A percentile compares a stretch with the other conserved stretches of the same genome.
Conservation (phyloP, 2,113 vertebrate species). For the Pterocles orientalis region DNA sequence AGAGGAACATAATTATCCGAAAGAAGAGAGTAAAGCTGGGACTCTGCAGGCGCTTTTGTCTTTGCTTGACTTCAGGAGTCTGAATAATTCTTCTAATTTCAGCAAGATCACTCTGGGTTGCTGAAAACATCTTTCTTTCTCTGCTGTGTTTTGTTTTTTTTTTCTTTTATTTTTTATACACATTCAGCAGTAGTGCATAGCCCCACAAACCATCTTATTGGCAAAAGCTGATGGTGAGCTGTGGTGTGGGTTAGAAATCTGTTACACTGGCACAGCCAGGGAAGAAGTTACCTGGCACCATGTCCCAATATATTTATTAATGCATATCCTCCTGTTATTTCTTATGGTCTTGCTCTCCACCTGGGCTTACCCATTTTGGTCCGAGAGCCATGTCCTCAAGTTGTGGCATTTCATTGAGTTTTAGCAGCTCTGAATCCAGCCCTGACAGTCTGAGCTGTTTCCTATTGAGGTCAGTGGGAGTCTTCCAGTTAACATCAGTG, state of each 20-base stretch:
- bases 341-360: background rate
- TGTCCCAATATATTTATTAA: background rate
- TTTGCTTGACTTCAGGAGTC: background rate
- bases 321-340: background rate
- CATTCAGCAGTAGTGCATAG: background rate
- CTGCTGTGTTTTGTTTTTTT: too few relatives aligned
- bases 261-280: background rate
- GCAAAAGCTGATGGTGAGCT: background rate
- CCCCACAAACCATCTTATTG: accelerated
- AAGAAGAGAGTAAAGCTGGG: background rate
- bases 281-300: background rate
- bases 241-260: background rate
- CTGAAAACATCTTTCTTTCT: background rate
- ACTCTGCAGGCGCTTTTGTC: background rate
- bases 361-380: background rate
- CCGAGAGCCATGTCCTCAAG: background rate
- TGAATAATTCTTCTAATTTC: background rate
- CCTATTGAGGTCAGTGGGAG: conserved; percentile 43
- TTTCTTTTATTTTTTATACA: background rate
- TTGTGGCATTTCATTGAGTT: background rate
- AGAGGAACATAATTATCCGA: conserved; percentile 17
- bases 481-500: conserved; percentile 40
- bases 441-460: conserved; percentile 19
- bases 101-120: background rate
- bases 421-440: background rate